A percentile compares a stretch with the other conserved stretches of the same genome.
These are phyloP conservation scores for Himalopsyche tibetana DNA, from an alignment of 2,888 invertebrate species.

Conservation along the genomic window DNA sequence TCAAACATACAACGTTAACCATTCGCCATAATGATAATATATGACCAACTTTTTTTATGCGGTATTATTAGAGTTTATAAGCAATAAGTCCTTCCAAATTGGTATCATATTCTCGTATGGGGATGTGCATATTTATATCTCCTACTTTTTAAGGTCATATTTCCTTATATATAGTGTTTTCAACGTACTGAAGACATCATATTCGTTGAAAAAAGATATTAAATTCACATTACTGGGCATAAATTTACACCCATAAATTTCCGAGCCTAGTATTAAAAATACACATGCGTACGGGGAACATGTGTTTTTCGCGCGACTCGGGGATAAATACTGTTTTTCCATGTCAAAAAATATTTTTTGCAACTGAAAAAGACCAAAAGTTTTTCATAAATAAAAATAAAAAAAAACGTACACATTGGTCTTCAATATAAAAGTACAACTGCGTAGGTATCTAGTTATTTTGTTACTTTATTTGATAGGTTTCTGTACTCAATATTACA, in stretches of 20 bases:
- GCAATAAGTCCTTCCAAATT: slow-evolving; percentile 20
- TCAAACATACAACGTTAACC: not conserved
- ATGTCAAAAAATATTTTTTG: not conserved
- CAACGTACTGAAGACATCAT: slow-evolving; percentile 15
- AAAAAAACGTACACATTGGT: too few relatives aligned
- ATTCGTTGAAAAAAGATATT: slow-evolving; percentile 7
- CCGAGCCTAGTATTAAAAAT: slow-evolving; percentile 19
- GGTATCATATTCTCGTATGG: not conserved
- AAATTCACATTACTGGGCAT: slow-evolving; percentile 18
- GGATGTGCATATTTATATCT: not conserved
- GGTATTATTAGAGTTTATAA: not conserved
- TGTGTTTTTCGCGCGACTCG: not conserved
- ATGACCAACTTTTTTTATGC: not conserved
- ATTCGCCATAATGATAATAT: not conserved
- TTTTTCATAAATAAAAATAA: not conserved
- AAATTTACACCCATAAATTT: slow-evolving; percentile 34
- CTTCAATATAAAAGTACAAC: too few relatives aligned
- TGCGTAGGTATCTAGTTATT: too few relatives aligned
- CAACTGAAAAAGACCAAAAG: not conserved
- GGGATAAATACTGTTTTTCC: not conserved
- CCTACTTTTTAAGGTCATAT: slow-evolving; percentile 19
- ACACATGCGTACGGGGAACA: slow-evolving; percentile 1
- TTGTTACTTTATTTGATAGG: too few relatives aligned
- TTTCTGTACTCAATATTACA: too few relatives aligned
- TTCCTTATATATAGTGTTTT: not conserved